These are phyloP conservation scores for Ia io DNA, from an alignment of 2,113 vertebrate species.

Conservation along the genomic window DNA sequence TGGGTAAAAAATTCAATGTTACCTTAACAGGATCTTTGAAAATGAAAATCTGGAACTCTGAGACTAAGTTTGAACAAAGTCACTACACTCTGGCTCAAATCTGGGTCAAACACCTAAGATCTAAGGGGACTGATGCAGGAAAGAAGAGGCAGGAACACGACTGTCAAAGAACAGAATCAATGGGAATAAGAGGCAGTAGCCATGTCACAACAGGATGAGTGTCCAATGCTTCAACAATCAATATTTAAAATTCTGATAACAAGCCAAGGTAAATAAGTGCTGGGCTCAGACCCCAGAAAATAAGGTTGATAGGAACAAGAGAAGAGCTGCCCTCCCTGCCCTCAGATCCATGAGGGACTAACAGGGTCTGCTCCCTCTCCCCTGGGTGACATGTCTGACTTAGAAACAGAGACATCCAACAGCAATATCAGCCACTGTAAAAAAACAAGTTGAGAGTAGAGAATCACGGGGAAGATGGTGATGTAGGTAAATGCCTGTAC, in stretches of 20 bases:
- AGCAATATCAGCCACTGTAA: neutral
- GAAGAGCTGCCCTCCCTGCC: neutral
- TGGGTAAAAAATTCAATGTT: neutral
- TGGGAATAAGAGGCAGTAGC: neutral
- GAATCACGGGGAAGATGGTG: too few relatives aligned
- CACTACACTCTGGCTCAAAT: neutral
- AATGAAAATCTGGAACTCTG: neutral
- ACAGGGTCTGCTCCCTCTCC: neutral
- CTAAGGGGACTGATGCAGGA: neutral
- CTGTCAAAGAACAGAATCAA: neutral
- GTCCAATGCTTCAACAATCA: neutral
- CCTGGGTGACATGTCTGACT: neutral
- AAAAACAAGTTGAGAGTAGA: neutral
- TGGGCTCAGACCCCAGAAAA: neutral
- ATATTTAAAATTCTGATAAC: constrained; percentile 4
- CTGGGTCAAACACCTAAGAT: neutral
- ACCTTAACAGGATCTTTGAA: neutral
- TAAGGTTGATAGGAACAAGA: neutral
- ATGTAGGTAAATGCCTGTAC: too few relatives aligned
- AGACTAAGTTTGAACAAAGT: neutral
- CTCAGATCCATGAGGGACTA: neutral
- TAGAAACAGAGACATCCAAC: neutral
- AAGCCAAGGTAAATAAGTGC: neutral
- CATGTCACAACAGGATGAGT: neutral
- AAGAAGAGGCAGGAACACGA: neutral